These are phyloP conservation scores for Spilosoma lubricipeda DNA, from an alignment of 2,888 invertebrate species.

Conservation along the genomic window DNA sequence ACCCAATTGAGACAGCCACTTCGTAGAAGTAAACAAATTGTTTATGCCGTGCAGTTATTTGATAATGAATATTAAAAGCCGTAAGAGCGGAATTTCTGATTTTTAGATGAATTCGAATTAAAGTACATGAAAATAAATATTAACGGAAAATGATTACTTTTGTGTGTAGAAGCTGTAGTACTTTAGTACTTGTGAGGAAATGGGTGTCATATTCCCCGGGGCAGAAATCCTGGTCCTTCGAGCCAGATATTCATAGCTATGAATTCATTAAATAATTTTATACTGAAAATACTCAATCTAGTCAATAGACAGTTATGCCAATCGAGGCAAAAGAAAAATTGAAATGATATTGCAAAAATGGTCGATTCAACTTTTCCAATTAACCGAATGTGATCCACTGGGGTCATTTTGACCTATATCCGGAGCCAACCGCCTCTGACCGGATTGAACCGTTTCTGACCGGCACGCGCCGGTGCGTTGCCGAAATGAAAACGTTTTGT, in stretches of 20 bases:
- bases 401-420: constrained; percentile 70
- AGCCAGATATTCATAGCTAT: too few relatives aligned
- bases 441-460: constrained; percentile 33
- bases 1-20: not conserved
- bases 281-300: not conserved
- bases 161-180: not conserved
- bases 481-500: constrained; percentile 70
- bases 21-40: not conserved
- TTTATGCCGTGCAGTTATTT: not conserved
- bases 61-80: not conserved
- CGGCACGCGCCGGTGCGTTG: constrained; percentile 62
- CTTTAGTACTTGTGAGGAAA: too few relatives aligned
- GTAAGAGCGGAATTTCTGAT: not conserved
- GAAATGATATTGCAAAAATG: constrained; percentile 74
- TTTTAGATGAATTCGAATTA: not conserved
- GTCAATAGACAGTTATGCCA: not conserved
- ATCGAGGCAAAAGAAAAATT: constrained; percentile 52
- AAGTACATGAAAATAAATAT: not conserved
- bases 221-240: too few relatives aligned
- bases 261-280: not conserved
- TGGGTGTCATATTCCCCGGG: too few relatives aligned
- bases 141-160: not conserved
- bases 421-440: constrained; percentile 45
- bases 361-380: constrained; percentile 83
- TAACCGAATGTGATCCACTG: constrained; percentile 64